A percentile compares a stretch with the other conserved stretches of the same genome.
Conservation (phyloP, 2,113 vertebrate species). For the Manacus vitellinus region DNA sequence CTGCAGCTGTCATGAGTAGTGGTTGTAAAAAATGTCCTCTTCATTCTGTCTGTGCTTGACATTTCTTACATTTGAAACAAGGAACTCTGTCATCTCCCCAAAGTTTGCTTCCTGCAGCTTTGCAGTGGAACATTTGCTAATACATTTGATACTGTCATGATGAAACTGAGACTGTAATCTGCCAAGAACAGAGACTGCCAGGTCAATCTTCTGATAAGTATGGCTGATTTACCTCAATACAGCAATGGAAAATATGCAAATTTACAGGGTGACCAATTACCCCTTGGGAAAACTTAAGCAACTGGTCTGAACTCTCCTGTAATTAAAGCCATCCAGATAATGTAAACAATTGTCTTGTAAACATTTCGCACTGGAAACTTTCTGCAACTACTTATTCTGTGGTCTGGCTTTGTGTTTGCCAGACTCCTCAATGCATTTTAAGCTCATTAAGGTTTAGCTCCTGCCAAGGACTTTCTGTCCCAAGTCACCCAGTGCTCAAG, state of each 20-base stretch:
- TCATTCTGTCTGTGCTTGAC: neutral
- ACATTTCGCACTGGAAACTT: constrained; percentile 40
- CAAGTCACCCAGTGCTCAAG: constrained; percentile 40
- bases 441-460: constrained; percentile 59
- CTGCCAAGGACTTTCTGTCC: constrained; percentile 63
- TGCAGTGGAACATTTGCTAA: neutral
- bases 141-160: neutral
- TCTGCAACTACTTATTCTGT: constrained; percentile 45
- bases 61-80: neutral
- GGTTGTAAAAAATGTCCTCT: neutral
- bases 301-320: constrained; percentile 45
- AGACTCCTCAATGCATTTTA: constrained; percentile 2
- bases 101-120: neutral
- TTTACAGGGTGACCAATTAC: neutral
- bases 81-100: neutral
- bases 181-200: neutral
- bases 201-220: constrained; percentile 17
- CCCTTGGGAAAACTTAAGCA: constrained; percentile 13
- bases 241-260: constrained; percentile 35
- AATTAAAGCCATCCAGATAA: constrained; percentile 63
- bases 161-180: constrained; percentile 6
- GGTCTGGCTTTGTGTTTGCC: constrained; percentile 20
- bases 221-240: neutral
- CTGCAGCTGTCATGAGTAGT: neutral
- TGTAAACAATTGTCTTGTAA: constrained; percentile 54